These are phyloP conservation scores for Oryzaephilus surinamensis DNA, from an alignment of 1,140 invertebrate genomes.

Conservation along the genomic window DNA sequence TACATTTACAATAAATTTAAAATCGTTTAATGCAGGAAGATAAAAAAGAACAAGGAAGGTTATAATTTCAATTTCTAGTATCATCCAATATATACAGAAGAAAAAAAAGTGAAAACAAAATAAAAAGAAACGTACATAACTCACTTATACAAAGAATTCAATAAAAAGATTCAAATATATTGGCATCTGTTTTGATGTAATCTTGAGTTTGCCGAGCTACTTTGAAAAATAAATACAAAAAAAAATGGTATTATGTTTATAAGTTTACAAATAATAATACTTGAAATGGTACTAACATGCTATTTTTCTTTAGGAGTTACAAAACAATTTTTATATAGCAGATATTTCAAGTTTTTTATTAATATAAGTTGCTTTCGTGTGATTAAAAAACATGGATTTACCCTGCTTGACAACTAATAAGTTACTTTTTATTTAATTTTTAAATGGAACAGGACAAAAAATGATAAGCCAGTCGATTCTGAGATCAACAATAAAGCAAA, in stretches of 20 bases:
- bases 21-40: conserved; percentile 11
- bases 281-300: conserved; percentile 17
- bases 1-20: conserved; percentile 13
- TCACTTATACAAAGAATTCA: conserved; percentile 9
- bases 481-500: conserved; percentile 32
- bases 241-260: conserved; percentile 7
- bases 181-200: no score
- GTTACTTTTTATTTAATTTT: not conserved
- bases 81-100: no score
- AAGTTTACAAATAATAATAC: conserved; percentile 20
- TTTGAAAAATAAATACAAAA: conserved; percentile 1
- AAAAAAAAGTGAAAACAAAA: no score
- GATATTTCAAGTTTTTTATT: conserved; percentile 3
- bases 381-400: not conserved
- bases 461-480: conserved; percentile 26
- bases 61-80: no score
- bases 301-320: conserved; percentile 19
- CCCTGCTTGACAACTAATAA: not conserved
- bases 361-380: conserved; percentile 1
- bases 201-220: conserved; percentile 14
- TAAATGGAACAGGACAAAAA: not conserved
- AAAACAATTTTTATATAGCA: conserved; percentile 13
- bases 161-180: no score
- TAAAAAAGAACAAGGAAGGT: conserved; percentile 13
- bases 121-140: no score